Base-by-base conservation (phyloP, 2,888 invertebrate genomes). In the Polymixis flavicincta region DNA sequence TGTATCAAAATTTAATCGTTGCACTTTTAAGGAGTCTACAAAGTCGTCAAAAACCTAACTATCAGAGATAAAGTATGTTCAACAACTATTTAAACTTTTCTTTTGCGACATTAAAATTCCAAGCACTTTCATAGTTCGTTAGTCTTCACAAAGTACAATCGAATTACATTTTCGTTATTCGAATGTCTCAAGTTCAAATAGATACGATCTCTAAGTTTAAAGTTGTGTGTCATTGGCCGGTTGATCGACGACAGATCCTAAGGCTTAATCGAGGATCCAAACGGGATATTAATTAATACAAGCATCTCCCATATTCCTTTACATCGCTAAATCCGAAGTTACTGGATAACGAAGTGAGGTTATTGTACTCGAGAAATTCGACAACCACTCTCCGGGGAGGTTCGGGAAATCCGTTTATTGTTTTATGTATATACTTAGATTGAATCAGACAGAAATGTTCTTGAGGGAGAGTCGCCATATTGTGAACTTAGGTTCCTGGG, bases 371-470 rank as follows among this genome's bases (percentile, higher is more conserved):
- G 55, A 73, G 82, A 76, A 67, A 70, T 75, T 75, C 72, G 72
- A 87, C 65, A 75, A 82, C 72, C 65, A 64, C 48, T 59, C 82
- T 68, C 71, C 22, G 22, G 76, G 60, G 87, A 82, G 48, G 13
- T 55, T 48, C 7, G 54, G n/a, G 48, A 19, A 50, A 70, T 72
- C 69, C 64, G 65, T 78, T 82, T 61, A 85, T 85, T 85, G 78
- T 74, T 79, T 85, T 65, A 78, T 74, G 71, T 78, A 70, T 65
- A 78, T 70, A 84, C 61, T 71, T 69, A 63, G 68, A 84, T 80
- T 82, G 67, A 71, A 76, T 73, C 68, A 60, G 57, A 71, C 57
- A 22, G 50, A 69, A 68, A 61, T 54, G 48, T 71, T 65, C 48
- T 63, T 65, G 22, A 66, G 69, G 54, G 59, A 66, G 55, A 19